A percentile compares a stretch with the other conserved stretches of the same genome.
Conservation (phyloP, 1,140 invertebrate species). For the Metopolophium dirhodum region DNA sequence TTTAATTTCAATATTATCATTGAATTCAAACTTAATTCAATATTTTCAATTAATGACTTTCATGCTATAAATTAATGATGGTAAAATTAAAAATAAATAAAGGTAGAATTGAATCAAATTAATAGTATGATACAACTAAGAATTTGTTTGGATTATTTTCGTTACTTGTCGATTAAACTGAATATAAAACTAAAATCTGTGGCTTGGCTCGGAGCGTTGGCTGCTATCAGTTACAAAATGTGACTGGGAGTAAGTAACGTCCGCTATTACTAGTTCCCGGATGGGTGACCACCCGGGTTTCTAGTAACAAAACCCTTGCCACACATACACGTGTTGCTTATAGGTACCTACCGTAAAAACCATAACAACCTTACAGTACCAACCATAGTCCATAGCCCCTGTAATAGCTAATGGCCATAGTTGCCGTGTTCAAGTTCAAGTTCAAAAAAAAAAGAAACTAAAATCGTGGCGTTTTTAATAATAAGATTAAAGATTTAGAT, state of each 20-base stretch:
- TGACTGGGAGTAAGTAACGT: too few species aligned
- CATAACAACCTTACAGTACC: too few species aligned
- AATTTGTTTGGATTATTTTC: neutral
- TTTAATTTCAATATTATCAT: neutral
- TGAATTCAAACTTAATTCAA: neutral
- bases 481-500: neutral
- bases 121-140: neutral
- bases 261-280: too few species aligned
- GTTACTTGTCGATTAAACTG: neutral
- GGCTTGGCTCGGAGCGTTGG: too few species aligned
- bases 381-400: too few species aligned
- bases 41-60: neutral
- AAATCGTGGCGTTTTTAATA: neutral
- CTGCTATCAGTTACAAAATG: too few species aligned
- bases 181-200: neutral
- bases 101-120: neutral
- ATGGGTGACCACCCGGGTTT: too few species aligned
- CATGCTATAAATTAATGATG: neutral
- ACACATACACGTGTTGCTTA: too few species aligned
- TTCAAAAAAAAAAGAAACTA: neutral
- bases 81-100: slow-evolving; percentile 2
- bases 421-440: too few species aligned
- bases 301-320: too few species aligned
- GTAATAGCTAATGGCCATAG: too few species aligned
- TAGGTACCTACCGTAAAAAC: too few species aligned